These are phyloP conservation scores for Bursaphelenchus mucronatus DNA, from an alignment of 1,140 invertebrate genomes.

Conservation along the genomic window DNA sequence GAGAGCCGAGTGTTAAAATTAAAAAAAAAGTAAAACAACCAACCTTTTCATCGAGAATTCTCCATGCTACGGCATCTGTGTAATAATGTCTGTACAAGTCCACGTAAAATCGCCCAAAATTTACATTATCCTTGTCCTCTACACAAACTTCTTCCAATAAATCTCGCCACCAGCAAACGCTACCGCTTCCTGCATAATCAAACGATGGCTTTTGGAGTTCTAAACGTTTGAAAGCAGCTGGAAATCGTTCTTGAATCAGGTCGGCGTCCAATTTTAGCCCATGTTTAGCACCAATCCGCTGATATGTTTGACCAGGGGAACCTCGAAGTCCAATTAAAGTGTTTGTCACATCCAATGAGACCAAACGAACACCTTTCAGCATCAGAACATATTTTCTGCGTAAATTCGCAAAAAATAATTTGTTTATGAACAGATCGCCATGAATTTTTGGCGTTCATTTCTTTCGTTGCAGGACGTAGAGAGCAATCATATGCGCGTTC, in stretches of 20 bases:
- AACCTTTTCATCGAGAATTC: constrained; percentile 24
- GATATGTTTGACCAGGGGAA: constrained; percentile 18
- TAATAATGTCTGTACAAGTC: constrained; percentile 22
- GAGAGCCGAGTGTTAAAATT: background rate
- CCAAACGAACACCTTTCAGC: constrained; percentile 5
- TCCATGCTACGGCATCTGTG: constrained; percentile 20
- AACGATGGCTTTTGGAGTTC: constrained; percentile 26
- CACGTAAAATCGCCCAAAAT: constrained; percentile 9
- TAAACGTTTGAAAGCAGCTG: constrained; percentile 25
- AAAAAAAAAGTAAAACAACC: constrained; percentile 18
- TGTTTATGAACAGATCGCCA: too few species aligned
- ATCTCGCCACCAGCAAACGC: constrained; percentile 20
- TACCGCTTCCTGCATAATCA: constrained; percentile 8
- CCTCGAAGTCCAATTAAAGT: constrained; percentile 21
- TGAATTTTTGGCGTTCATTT: too few species aligned
- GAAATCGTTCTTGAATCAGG: constrained; percentile 5
- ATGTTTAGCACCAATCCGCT: constrained; percentile 15
- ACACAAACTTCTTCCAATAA: constrained; percentile 13
- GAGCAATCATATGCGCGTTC: too few species aligned
- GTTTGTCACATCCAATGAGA: constrained; percentile 28
- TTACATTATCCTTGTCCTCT: background rate
- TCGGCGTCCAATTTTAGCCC: constrained; percentile 20
- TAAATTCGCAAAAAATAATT: too few species aligned
- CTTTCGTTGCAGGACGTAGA: too few species aligned
- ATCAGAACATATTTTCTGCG: background rate